phyloP scores from a whole-genome alignment of 2,797 vertebrate species.

The Eospalax fontanierii region DNA sequence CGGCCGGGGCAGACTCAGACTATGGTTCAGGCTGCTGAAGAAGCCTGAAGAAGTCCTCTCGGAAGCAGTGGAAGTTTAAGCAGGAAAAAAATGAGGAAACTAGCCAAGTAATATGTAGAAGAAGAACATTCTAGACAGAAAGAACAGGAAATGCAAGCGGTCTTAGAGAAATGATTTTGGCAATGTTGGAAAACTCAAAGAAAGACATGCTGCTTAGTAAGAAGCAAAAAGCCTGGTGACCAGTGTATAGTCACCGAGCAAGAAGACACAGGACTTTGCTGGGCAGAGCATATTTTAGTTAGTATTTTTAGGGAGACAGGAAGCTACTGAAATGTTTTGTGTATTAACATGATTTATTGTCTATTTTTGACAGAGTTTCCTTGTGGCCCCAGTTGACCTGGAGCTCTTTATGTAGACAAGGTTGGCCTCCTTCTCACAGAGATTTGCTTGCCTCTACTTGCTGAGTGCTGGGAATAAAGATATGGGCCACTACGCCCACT shows the following conservation, averaged over 20 bases:
- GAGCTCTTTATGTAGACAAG: no score
- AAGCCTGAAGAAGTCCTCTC: neutral
- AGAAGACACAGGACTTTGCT: neutral
- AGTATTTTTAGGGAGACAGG: neutral
- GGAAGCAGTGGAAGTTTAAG: neutral
- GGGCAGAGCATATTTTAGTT: neutral
- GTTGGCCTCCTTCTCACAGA: no score
- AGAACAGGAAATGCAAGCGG: neutral
- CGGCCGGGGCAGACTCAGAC: neutral
- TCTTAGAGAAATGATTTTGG: neutral
- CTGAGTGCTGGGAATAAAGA: no score
- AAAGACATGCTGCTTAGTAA: neutral
- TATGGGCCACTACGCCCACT: no score
- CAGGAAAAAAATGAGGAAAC: neutral
- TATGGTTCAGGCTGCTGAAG: neutral
- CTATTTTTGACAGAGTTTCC: no score
- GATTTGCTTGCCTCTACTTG: no score
- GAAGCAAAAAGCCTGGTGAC: neutral
- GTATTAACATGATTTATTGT: neutral
- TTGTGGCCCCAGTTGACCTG: no score
- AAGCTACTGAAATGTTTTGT: slow-evolving; percentile 3
- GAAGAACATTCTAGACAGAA: neutral
- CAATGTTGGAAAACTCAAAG: neutral
- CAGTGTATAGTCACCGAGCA: neutral
- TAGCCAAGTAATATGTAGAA: neutral